Percentiles rank a stretch among this genome's conserved stretches.
These are phyloP conservation scores for Branchinecta sandiegonensis DNA, from an alignment of 2,888 invertebrate genomes.

Conservation along the genomic window DNA sequence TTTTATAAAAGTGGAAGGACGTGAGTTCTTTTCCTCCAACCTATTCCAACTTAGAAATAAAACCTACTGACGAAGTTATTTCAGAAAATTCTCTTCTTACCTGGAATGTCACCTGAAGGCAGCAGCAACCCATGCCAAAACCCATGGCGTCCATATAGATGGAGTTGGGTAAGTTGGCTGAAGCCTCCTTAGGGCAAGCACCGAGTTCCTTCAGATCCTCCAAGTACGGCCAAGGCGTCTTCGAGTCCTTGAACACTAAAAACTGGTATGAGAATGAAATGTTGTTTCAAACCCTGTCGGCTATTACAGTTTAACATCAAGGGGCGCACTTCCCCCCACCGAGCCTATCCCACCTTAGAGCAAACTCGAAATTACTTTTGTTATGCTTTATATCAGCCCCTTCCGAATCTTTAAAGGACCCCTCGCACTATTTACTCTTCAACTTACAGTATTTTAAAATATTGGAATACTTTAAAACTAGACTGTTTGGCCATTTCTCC, in stretches of 20 bases:
- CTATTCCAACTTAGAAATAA: background rate
- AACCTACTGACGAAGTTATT: background rate
- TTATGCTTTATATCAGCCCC: no score
- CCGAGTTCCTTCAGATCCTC: conserved; percentile 43
- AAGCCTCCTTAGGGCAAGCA: conserved; percentile 50
- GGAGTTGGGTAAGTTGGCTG: conserved; percentile 64
- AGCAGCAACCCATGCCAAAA: conserved; percentile 98
- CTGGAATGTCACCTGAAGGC: conserved; percentile 82
- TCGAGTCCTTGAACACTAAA: conserved; percentile 70
- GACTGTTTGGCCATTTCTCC: no score
- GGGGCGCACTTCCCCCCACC: no score
- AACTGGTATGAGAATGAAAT: no score
- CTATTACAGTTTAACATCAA: no score
- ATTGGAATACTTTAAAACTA: no score
- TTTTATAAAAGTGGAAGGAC: background rate
- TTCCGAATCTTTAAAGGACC: no score
- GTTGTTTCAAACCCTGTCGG: no score
- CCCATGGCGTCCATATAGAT: conserved; percentile 99
- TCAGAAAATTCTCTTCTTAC: conserved; percentile 31
- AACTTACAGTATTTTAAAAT: no score
- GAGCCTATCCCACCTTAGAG: no score
- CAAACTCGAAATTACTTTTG: no score
- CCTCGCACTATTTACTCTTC: no score
- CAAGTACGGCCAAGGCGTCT: conserved; percentile 65
- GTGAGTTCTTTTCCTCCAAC: background rate